Base-by-base conservation (phyloP, 2,888 invertebrate genomes). In the Oxyteleia sp. region DNA sequence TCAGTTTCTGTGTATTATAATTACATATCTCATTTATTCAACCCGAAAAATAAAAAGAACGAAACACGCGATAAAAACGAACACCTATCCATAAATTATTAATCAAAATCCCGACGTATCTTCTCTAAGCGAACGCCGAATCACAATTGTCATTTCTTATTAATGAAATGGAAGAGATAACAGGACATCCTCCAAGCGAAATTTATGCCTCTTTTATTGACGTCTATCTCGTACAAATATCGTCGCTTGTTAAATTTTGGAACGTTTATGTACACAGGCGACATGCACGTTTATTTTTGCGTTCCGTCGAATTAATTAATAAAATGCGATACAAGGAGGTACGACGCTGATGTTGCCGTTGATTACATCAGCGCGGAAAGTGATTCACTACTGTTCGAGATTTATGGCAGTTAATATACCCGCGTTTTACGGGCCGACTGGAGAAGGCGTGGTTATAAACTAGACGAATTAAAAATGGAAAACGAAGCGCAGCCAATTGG, bases 401-500 rank as follows among this genome's bases (percentile, higher is more conserved):
- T 84, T 85, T 85, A 85, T 82, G 78, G 75, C 64, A 61, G 75
- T 41, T 82, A 84, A 82, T 84, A 69, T 66, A 68, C 49, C 43
- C 64, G 43, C 47, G 63, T 68, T 81, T 81, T 72, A 72, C 47
- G 84, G 53, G 29, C 47, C 57, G 49, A 11, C 41, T 57, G 43
- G 11, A 32, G 59, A 76, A 68, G 84, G 83, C 84, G 85, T 81
- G 85, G 72, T 80, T 59, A 38, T 69, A 78, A 66, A 80, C 79
- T 80, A 84, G 84, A 79, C 79, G 82, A 79, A 64, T 81, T 53
- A 74, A 72, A 86, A 88, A 84, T 80, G 55, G 79, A 74, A 85
- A 86, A 80, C 71, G 64, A 85, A 59, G 75, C 74, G 59, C 68
- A 47, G 83, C 78, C 81, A 82, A 87, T 85, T 75, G 66, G 57